phyloP scores from a whole-genome alignment of 2,888 invertebrate genomes.

The Pandemis corylana region DNA sequence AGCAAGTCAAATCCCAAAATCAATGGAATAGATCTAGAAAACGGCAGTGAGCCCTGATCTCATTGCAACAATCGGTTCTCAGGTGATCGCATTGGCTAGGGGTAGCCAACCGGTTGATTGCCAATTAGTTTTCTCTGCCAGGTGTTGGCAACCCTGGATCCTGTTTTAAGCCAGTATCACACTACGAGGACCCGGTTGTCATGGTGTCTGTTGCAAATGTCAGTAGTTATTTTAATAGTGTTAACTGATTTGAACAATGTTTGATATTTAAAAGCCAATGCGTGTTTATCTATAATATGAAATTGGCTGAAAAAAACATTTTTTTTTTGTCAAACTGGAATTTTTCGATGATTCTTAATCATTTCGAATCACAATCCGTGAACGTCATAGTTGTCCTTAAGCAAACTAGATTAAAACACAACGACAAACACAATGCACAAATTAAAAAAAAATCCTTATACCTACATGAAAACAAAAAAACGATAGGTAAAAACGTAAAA shows the following conservation, averaged over 20 bases:
- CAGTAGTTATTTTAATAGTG: background rate
- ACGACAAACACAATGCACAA: too few species aligned
- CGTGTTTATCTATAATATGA: too few species aligned
- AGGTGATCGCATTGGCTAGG: conserved; percentile 41
- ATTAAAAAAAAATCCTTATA: too few species aligned
- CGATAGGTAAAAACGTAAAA: too few species aligned
- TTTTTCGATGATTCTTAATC: too few species aligned
- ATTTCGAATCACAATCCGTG: too few species aligned
- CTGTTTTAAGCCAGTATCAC: conserved; percentile 45
- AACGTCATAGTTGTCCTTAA: too few species aligned
- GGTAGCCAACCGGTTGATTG: conserved; percentile 65
- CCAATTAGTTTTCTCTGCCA: conserved; percentile 60
- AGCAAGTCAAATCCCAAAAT: conserved; percentile 9
- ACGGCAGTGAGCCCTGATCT: conserved; percentile 29
- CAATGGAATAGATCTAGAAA: conserved; percentile 24
- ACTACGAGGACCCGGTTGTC: background rate
- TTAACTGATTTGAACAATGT: background rate
- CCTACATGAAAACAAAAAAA: too few species aligned
- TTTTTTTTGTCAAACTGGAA: too few species aligned
- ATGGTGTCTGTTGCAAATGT: background rate
- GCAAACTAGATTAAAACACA: too few species aligned
- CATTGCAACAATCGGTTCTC: conserved; percentile 43
- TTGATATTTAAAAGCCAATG: background rate
- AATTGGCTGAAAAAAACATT: too few species aligned
- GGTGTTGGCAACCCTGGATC: conserved; percentile 56